Conservation (phyloP, 2,888 invertebrate species). For the Melanophora roralis region DNA sequence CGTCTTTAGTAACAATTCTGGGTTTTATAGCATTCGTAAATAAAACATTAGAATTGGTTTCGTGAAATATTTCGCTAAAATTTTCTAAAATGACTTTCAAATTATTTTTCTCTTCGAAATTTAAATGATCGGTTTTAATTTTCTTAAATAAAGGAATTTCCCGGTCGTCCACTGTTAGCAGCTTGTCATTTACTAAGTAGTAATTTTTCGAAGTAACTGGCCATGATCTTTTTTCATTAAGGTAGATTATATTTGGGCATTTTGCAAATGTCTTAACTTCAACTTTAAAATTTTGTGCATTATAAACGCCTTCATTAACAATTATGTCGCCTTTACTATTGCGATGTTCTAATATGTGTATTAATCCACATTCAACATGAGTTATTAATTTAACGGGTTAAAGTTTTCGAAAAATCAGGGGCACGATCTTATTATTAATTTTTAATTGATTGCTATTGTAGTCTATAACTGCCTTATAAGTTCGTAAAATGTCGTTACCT, state of each 20-base stretch:
- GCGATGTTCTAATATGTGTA: background rate
- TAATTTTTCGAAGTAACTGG: constrained; percentile 15
- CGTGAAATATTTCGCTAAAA: background rate
- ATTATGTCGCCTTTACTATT: background rate
- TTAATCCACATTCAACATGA: background rate
- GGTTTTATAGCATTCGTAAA: constrained; percentile 53
- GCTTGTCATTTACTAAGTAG: background rate
- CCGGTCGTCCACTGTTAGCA: background rate
- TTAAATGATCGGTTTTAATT: constrained; percentile 10
- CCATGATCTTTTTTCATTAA: background rate
- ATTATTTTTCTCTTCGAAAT: background rate
- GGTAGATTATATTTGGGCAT: constrained; percentile 12
- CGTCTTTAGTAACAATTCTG: constrained; percentile 36
- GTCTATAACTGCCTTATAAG: background rate
- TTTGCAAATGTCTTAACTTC: background rate
- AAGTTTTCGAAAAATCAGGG: background rate
- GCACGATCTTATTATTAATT: constrained; percentile 8
- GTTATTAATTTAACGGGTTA: background rate
- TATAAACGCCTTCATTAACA: background rate
- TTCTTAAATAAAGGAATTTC: background rate
- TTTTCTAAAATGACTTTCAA: background rate
- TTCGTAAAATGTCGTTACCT: constrained; percentile 10
- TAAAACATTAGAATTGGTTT: constrained; percentile 26
- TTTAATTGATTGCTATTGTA: background rate
- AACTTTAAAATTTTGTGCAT: constrained; percentile 5